Evolutionary conservation across 2,888 invertebrate genomes (phyloP).

Genomic region (Formica aserva): DNA sequence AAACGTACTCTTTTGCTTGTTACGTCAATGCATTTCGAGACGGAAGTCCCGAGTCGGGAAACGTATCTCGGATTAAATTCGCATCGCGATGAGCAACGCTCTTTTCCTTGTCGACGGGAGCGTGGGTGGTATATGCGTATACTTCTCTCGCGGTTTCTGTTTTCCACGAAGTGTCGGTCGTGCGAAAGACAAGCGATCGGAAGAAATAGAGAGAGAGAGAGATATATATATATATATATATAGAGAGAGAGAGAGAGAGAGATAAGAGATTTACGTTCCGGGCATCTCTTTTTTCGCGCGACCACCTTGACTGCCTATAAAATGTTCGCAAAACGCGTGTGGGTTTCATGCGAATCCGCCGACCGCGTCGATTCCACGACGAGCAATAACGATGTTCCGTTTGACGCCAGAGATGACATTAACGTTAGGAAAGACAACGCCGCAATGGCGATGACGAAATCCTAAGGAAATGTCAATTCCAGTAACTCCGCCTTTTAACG

Average conservation of each 20-base stretch:
- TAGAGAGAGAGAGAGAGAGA: conserved; percentile 39
- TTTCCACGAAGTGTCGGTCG: conserved; percentile 61
- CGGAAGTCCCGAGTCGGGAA: not conserved
- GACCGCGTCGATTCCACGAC: conserved; percentile 55
- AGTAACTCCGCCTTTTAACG: not conserved
- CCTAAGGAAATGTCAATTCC: not conserved
- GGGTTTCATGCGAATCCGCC: conserved; percentile 61
- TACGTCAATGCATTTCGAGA: conserved; percentile 29
- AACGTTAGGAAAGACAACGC: conserved; percentile 26
- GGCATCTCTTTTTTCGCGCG: conserved; percentile 64
- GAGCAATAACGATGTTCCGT: conserved; percentile 36
- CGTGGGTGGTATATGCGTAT: conserved; percentile 64
- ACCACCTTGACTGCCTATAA: conserved; percentile 71
- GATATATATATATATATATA: no score
- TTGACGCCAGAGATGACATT: conserved; percentile 31
- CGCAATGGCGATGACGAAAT: conserved; percentile 5
- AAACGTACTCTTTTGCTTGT: conserved; percentile 13
- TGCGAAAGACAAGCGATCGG: conserved; percentile 29
- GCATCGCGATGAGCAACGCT: conserved; percentile 38
- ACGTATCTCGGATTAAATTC: conserved; percentile 20
- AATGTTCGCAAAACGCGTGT: conserved; percentile 64
- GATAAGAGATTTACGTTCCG: conserved; percentile 69
- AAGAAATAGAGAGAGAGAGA: not conserved
- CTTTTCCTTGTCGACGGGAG: conserved; percentile 38
- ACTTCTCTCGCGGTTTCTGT: conserved; percentile 61